Evolutionary conservation across 2,888 invertebrate species (phyloP).

Genomic region (Didymodactylos carnosus): DNA sequence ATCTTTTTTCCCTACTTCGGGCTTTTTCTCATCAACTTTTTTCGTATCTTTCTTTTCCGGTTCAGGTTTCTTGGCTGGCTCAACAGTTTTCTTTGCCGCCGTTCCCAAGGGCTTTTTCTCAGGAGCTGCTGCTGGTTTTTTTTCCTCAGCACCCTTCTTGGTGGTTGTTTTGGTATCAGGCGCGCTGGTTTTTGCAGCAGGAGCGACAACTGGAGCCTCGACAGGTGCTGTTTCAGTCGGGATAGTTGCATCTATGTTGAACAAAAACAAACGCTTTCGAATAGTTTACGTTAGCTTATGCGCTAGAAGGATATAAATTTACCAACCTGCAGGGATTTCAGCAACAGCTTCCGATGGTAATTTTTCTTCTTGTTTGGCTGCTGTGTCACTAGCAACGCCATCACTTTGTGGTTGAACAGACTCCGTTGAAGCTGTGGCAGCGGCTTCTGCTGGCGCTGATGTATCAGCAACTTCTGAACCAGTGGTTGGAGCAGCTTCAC

Average conservation of each 20-base stretch:
- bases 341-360: neutral
- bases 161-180: neutral
- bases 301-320: conserved; percentile 41
- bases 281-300: neutral
- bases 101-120: conserved; percentile 29
- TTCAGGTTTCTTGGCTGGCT: conserved; percentile 37
- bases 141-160: neutral
- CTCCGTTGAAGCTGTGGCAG: neutral
- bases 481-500: no score
- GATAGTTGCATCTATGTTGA: no score
- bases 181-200: neutral
- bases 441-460: neutral
- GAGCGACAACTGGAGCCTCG: conserved; percentile 18
- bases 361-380: neutral
- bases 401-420: neutral
- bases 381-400: conserved; percentile 1
- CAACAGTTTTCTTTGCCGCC: neutral
- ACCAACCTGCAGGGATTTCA: neutral
- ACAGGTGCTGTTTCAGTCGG: conserved; percentile 37
- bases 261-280: conserved; percentile 18
- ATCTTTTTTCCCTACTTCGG: conserved; percentile 30
- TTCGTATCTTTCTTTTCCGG: conserved; percentile 46
- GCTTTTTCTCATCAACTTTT: conserved; percentile 25
- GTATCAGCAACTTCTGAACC: no score
- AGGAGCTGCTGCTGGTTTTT: conserved; percentile 15